Conservation (phyloP, 2,113 vertebrate species). For the Solenodon paradoxus region DNA sequence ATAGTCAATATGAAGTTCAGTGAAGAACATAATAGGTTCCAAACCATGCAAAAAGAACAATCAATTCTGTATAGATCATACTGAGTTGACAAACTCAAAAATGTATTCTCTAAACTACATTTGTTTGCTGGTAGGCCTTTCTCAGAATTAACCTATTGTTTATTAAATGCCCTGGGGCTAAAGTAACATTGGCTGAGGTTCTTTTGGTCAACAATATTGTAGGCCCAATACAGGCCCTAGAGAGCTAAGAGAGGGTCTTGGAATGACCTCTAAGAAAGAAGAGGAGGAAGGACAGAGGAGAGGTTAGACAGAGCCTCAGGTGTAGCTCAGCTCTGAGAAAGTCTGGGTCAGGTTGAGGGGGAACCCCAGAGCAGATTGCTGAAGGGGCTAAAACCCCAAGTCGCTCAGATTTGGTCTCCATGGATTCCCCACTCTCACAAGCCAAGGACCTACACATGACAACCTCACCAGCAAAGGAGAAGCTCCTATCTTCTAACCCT, state of each 20-base stretch:
- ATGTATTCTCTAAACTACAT: slow-evolving; percentile 7
- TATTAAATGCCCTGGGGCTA: slow-evolving; percentile 56
- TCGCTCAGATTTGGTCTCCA: too few species aligned
- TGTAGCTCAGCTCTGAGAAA: background rate
- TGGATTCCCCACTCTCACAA: too few species aligned
- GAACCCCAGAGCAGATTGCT: background rate
- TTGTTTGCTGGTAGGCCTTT: slow-evolving; percentile 65
- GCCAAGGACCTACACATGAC: too few species aligned
- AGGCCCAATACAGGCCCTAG: slow-evolving; percentile 43
- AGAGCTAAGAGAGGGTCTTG: background rate
- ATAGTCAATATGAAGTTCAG: slow-evolving; percentile 54
- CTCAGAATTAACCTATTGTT: slow-evolving; percentile 75
- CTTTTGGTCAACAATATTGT: slow-evolving; percentile 38
- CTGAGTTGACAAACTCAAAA: slow-evolving; percentile 65
- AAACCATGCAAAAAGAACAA: slow-evolving; percentile 72
- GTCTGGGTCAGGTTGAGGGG: background rate
- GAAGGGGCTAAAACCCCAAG: too few species aligned
- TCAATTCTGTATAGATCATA: slow-evolving; percentile 60
- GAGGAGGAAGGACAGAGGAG: background rate
- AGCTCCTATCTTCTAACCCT: too few species aligned
- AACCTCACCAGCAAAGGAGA: too few species aligned
- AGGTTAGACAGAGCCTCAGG: background rate
- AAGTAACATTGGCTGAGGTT: slow-evolving; percentile 59
- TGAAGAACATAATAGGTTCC: slow-evolving; percentile 71
- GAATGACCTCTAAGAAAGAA: background rate